Conservation (phyloP, 2,888 invertebrate genomes). For the Archaeoteleia sp. region DNA sequence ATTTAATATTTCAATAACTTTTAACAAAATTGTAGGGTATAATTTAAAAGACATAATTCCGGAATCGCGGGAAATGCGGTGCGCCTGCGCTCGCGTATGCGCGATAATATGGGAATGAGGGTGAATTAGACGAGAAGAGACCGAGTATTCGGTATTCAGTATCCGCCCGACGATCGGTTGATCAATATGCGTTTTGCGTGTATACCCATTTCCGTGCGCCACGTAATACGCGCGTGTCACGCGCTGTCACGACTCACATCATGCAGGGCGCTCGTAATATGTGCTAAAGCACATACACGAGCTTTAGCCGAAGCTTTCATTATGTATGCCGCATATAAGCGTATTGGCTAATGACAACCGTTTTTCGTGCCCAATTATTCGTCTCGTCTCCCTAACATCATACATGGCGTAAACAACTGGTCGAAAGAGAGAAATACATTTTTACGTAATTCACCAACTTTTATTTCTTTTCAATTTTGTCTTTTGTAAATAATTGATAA, state of each 20-base stretch:
- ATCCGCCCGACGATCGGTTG: slow-evolving; percentile 23
- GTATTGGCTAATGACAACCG: slow-evolving; percentile 30
- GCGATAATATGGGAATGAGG: neutral
- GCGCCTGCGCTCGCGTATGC: neutral
- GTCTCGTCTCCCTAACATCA: too few species aligned
- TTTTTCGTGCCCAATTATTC: slow-evolving; percentile 40
- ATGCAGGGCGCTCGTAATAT: slow-evolving; percentile 21
- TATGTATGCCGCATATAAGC: slow-evolving; percentile 36
- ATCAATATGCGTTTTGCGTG: slow-evolving; percentile 38
- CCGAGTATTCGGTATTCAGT: slow-evolving; percentile 9
- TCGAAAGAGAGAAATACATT: too few species aligned
- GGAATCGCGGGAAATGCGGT: too few species aligned
- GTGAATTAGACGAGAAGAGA: neutral
- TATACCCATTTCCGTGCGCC: slow-evolving; percentile 40
- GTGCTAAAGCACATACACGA: slow-evolving; percentile 31
- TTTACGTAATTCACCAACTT: too few species aligned
- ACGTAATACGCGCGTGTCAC: slow-evolving; percentile 42
- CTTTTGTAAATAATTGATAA: too few species aligned
- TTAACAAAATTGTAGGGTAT: too few species aligned
- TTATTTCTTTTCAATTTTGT: too few species aligned
- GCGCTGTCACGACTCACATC: slow-evolving; percentile 28
- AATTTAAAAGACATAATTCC: too few species aligned
- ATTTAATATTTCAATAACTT: too few species aligned
- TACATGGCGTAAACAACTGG: too few species aligned
- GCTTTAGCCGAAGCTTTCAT: slow-evolving; percentile 35